phyloP scores from a whole-genome alignment of 2,113 vertebrate species.

The Agapornis roseicollis region DNA sequence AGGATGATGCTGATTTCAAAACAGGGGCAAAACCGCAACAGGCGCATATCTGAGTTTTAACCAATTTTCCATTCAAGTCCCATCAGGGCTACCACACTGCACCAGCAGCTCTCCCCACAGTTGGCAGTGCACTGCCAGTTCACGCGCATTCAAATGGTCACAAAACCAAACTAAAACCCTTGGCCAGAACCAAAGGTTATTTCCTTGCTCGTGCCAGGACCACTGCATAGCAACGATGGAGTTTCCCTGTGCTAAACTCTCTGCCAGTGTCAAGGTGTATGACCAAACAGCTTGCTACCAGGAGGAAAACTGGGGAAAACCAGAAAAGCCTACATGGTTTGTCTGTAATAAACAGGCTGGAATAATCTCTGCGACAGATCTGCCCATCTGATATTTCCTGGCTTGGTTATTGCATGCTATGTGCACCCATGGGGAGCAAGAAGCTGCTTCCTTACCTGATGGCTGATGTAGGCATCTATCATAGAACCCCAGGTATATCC shows the following conservation, averaged over 20 bases:
- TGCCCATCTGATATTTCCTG: neutral
- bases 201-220: neutral
- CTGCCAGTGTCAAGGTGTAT: neutral
- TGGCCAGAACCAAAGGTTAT: neutral
- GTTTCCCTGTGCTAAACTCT: neutral
- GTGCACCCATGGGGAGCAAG: fast-evolving
- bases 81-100: neutral
- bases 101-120: neutral
- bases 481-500: neutral
- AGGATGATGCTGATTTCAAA: neutral
- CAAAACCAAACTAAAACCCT: neutral
- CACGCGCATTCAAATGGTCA: neutral
- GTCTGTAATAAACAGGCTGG: neutral
- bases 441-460: neutral
- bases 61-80: neutral
- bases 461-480: neutral
- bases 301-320: neutral
- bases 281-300: neutral
- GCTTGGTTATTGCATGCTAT: neutral
- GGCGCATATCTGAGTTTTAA: neutral
- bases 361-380: neutral
- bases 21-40: neutral
- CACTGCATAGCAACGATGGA: neutral
- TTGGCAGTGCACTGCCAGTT: neutral
- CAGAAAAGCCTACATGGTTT: neutral